Conservation (phyloP, 2,888 invertebrate genomes). For the Danaus chrysippus region DNA sequence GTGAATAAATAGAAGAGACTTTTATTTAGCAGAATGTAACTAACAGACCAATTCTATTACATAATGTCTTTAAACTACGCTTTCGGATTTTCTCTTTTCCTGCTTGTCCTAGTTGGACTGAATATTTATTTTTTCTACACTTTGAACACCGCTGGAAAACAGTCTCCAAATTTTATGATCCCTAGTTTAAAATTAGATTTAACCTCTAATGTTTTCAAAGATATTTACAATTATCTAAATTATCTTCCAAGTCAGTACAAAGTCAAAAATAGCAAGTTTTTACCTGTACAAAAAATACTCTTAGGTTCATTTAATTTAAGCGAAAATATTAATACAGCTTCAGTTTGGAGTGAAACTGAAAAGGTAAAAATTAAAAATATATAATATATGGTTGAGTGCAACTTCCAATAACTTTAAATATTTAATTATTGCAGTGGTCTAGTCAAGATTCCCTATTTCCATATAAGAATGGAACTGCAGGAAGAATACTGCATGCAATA, state of each 20-base stretch:
- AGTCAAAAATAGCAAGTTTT: conserved; percentile 56
- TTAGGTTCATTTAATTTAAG: conserved; percentile 61
- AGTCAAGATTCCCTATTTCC: conserved; percentile 67
- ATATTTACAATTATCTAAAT: conserved; percentile 63
- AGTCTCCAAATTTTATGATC: conserved; percentile 43
- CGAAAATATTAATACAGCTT: conserved; percentile 41
- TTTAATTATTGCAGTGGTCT: conserved; percentile 60
- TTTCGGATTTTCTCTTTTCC: conserved; percentile 66
- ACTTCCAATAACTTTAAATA: conserved; percentile 6
- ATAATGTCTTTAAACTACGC: conserved; percentile 69
- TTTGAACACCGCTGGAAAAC: conserved; percentile 51
- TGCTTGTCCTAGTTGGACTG: conserved; percentile 60
- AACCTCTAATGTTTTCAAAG: conserved; percentile 50
- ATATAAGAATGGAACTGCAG: conserved; percentile 71
- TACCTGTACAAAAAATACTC: conserved; percentile 47
- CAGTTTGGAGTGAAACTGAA: conserved; percentile 52
- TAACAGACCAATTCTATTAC: conserved; percentile 4
- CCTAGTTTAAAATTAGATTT: conserved; percentile 52
- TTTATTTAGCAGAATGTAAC: too few species aligned
- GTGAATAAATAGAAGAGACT: too few species aligned
- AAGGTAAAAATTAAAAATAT: conserved; percentile 49
- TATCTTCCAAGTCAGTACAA: conserved; percentile 62
- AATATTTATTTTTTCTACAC: conserved; percentile 71
- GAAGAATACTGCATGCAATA: conserved; percentile 82
- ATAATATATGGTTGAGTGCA: not conserved